Conservation (phyloP, 2,113 vertebrate species). For the Lontra canadensis region DNA sequence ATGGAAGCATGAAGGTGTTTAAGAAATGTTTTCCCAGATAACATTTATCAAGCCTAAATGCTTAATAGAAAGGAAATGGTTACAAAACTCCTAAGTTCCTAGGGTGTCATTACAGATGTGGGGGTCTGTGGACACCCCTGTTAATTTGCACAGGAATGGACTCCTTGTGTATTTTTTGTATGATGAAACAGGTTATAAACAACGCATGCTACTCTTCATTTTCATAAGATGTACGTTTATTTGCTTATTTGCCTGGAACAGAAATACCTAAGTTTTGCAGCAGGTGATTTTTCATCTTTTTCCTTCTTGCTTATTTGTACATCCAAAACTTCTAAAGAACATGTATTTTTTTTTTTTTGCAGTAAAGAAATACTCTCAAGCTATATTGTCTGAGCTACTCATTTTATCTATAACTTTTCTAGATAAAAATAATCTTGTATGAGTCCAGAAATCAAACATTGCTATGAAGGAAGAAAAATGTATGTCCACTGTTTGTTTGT, state of each 20-base stretch:
- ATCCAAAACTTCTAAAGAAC: not conserved
- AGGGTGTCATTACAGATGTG: not conserved
- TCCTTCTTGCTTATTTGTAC: not conserved
- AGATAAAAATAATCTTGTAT: not conserved
- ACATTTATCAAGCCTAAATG: not conserved
- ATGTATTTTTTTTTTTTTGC: not conserved
- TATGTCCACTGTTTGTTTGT: not conserved
- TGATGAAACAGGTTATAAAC: not conserved
- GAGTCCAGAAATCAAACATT: not conserved
- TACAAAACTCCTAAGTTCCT: not conserved
- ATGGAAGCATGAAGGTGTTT: not conserved
- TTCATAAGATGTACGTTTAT: not conserved
- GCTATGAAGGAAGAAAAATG: not conserved
- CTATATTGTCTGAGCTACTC: not conserved
- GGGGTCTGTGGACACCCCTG: not conserved
- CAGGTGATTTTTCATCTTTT: not conserved
- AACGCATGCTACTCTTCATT: not conserved
- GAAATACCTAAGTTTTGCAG: not conserved
- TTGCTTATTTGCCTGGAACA: not conserved
- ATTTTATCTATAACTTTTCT: not conserved
- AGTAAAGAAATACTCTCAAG: not conserved
- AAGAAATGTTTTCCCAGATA: not conserved
- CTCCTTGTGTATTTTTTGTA: not conserved
- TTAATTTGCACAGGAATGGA: not conserved
- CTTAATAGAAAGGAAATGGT: not conserved